Base-by-base conservation (phyloP, 2,797 vertebrate species). In the Pseudochaenichthys georgianus region DNA sequence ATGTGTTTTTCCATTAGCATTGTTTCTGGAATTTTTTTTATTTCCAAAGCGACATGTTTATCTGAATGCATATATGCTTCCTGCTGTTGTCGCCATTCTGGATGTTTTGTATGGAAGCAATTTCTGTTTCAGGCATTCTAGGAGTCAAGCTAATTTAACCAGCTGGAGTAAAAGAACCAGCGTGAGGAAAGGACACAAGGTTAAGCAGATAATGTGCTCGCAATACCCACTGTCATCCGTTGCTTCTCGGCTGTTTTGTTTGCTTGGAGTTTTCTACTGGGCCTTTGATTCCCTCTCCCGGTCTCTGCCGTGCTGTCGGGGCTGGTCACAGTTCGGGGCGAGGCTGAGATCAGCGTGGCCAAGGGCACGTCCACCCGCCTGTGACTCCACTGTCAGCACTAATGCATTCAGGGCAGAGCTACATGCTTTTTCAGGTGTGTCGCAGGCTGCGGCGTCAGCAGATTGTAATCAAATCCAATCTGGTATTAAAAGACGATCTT, bases 401-500 rank as follows among this genome's bases (percentile, higher is more conserved):
- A 95, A 95, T 94, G 92, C 92, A 94, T 95, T 94, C 94, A 93
- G 93, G 93, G 90, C 89, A 90, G 87, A 68, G 87, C 91, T 75
- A 83, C 84, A 81, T 81, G 91, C 84, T 90, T 95, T 92, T 94
- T 93, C 94, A 95, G 94, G 94, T 94, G 92, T 83, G 85, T 89
- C 75, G 34, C 63, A 42, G 82, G 78, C 81, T 86, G 95, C 94
- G 0, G 67, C 58, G 79, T 96, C 95, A 96, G 95, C 95, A 91
- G 92, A 95, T 94, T 90, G 75, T 93, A 94, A 95, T 95, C 94
- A 93, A 95, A 96, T 95, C 93, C 94, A 95, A 92, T 94, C 94
- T 95, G 92, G 92, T 94, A 93, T 93, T 94, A 95, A 95, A 94
- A 95, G 93, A 94, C 80, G 88, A 94, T 94, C 94, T 94, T 94